A percentile compares a stretch with the other conserved stretches of the same genome.
Conservation (phyloP, 2,113 vertebrate genomes). For the Alexandromys fortis region DNA sequence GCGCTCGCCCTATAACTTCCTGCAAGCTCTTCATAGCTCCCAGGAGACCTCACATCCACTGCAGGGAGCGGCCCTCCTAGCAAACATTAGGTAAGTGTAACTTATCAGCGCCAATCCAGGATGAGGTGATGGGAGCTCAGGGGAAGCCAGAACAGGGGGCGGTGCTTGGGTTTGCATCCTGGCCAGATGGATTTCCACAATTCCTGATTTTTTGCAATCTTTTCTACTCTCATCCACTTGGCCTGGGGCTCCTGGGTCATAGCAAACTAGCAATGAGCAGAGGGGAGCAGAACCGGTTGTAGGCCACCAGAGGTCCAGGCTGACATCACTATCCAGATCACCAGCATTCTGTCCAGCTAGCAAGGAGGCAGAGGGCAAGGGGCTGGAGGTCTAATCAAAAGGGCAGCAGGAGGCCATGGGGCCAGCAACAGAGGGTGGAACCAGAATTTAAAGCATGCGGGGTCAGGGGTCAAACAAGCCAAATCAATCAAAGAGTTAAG, state of each 20-base stretch:
- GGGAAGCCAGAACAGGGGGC: not conserved
- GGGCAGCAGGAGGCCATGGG: slow-evolving; percentile 45
- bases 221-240: not conserved
- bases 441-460: slow-evolving; percentile 69
- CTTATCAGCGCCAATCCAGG: not conserved
- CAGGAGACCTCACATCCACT: not conserved
- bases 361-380: not conserved
- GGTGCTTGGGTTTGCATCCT: not conserved
- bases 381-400: slow-evolving; percentile 17
- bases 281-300: not conserved
- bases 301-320: not conserved
- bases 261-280: not conserved
- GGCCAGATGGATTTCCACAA: not conserved
- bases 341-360: not conserved
- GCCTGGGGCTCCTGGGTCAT: not conserved
- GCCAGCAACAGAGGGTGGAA: not conserved
- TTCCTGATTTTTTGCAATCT: not conserved
- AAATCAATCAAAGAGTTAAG: slow-evolving; percentile 48
- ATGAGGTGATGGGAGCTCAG: not conserved
- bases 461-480: slow-evolving; percentile 59
- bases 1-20: not conserved
- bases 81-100: not conserved
- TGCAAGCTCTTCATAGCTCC: not conserved
- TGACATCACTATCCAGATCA: not conserved
- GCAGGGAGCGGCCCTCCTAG: not conserved